These are phyloP conservation scores for Daktulosphaira vitifoliae DNA, from an alignment of 1,140 invertebrate species.

Conservation along the genomic window DNA sequence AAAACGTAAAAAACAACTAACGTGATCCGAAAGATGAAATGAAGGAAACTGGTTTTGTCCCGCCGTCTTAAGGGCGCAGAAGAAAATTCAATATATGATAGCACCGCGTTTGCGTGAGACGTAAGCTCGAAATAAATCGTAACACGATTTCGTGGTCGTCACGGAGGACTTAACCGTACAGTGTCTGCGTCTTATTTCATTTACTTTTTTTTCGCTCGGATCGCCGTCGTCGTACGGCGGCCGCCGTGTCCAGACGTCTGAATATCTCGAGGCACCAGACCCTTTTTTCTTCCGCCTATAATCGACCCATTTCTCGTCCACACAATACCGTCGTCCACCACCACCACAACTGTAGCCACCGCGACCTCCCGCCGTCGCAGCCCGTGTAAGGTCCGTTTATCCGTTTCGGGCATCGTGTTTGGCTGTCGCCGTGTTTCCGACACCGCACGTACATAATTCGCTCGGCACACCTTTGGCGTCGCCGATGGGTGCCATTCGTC, in stretches of 20 bases:
- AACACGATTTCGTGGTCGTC: conserved; percentile 1
- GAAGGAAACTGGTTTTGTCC: too few species aligned
- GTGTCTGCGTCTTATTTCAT: background rate
- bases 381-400: background rate
- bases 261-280: conserved; percentile 20
- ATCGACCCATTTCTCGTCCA: background rate
- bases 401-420: conserved; percentile 16
- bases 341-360: too few species aligned
- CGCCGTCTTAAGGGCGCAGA: too few species aligned
- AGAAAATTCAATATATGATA: too few species aligned
- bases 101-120: too few species aligned
- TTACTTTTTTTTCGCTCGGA: too few species aligned
- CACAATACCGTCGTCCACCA: too few species aligned
- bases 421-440: conserved; percentile 3
- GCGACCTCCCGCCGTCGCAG: background rate
- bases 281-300: background rate
- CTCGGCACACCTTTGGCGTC: conserved; percentile 21
- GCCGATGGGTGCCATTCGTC: background rate
- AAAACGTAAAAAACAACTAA: too few species aligned
- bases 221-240: background rate
- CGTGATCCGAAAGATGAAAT: too few species aligned
- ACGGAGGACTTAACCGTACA: background rate
- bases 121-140: background rate
- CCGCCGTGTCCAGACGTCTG: conserved; percentile 27
- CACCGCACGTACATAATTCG: background rate